Conservation (phyloP, 2,888 invertebrate species). For the Agrilus biguttatus region DNA sequence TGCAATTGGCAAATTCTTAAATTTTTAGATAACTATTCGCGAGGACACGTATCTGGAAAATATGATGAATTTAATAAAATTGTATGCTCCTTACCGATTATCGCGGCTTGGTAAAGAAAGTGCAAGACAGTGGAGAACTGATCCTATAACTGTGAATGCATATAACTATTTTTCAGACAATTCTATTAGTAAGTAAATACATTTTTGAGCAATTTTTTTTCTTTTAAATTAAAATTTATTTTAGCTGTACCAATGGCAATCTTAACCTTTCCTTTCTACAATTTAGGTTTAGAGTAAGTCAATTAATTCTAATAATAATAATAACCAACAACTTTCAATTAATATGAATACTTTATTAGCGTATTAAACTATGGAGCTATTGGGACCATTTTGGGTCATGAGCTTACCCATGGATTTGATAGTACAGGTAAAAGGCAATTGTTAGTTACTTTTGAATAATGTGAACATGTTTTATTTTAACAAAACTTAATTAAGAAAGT, state of each 20-base stretch:
- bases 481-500: too few species aligned
- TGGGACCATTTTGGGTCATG: slow-evolving; percentile 67
- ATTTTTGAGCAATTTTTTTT: not conserved
- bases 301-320: slow-evolving; percentile 6
- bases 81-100: slow-evolving; percentile 38
- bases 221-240: slow-evolving; percentile 9
- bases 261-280: slow-evolving; percentile 71
- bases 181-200: slow-evolving; percentile 53
- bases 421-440: slow-evolving; percentile 34
- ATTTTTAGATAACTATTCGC: slow-evolving; percentile 37
- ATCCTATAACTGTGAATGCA: slow-evolving; percentile 69
- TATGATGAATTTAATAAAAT: slow-evolving; percentile 48
- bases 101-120: slow-evolving; percentile 39
- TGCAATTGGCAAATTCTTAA: slow-evolving; percentile 1
- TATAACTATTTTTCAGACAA: slow-evolving; percentile 68
- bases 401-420: slow-evolving; percentile 45
- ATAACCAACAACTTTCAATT: slow-evolving; percentile 5
- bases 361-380: slow-evolving; percentile 72
- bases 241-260: slow-evolving; percentile 74
- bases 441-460: too few species aligned
- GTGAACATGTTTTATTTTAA: too few species aligned
- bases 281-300: slow-evolving; percentile 72
- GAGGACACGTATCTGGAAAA: slow-evolving; percentile 49
- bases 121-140: slow-evolving; percentile 53
- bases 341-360: slow-evolving; percentile 31